Evolutionary conservation across 2,888 invertebrate genomes (phyloP), one percentile per base, ranked within the genome.

Genomic region (Oxytorus armatus): DNA sequence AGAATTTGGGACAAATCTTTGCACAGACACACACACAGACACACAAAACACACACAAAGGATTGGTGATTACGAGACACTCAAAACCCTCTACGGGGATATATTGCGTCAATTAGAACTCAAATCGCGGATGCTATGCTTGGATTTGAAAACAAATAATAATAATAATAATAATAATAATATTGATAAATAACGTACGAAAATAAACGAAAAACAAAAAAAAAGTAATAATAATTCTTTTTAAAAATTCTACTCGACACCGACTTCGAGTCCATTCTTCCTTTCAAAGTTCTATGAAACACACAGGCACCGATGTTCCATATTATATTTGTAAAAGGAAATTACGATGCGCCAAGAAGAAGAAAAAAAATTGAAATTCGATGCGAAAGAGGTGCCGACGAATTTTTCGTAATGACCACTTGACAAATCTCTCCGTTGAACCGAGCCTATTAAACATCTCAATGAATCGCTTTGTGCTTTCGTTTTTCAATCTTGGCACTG

Each of bases 351-450:
- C 29, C 23, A 8, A 61, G 39, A 44, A 11, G 42, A 61, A 53
- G 14, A 42, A 14, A 21, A 53, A 14, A 55, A 10, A 49, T 33
- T 23, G 59, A 39, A 53, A 59, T 29, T 42, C 23, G 59, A 70
- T 59, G 70, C 25, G 49, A 63, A 61, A 42, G 16, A 53, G 36
- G 39, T 70, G 66, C 55, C 73, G 33, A 33, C 25, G 79, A 79
- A 55, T 83, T 82, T 84, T 83, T 84, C 84, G 83, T 82, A 83
- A 86, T 78, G 72, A 82, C 79, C 81, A 69, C 39, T 57, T 49
- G 42, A 55, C 61, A 72, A 79, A 77, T 70, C 57, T 77, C 81
- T 82, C 78, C 68, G 82, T 81, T 83, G 77, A 77, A 80, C 66
- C 61, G 61, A 63, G 49, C 29, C 33, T 55, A 55, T 55, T 42